Evolutionary conservation across 2,113 vertebrate genomes (phyloP).

Genomic region (Toxotes jaculatrix): DNA sequence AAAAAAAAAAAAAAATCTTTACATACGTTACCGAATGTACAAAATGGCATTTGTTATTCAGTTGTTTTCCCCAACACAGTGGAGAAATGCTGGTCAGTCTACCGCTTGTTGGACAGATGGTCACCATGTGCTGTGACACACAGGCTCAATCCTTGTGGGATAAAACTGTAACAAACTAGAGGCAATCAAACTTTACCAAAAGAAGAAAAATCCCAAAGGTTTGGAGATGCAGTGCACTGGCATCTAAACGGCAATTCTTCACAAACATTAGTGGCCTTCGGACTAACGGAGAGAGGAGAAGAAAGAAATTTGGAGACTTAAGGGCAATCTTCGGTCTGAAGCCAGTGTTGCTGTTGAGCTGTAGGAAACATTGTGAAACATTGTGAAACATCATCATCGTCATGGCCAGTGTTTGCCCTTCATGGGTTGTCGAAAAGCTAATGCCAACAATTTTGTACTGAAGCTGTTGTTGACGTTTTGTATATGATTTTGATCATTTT

Average conservation of each 20-base stretch:
- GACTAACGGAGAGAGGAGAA: not conserved
- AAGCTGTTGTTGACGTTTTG: constrained; percentile 1
- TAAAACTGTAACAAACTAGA: not conserved
- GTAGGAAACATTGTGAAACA: too few species aligned
- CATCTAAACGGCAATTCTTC: not conserved
- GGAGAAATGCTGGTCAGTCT: constrained; percentile 50
- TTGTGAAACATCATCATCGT: not conserved
- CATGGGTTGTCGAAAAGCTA: not conserved
- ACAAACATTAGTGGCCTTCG: constrained; percentile 22
- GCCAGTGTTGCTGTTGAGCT: not conserved
- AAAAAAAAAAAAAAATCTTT: constrained; percentile 12
- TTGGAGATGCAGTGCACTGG: not conserved
- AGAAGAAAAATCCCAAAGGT: constrained; percentile 1
- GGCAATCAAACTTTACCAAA: constrained; percentile 38
- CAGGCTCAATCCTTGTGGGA: not conserved
- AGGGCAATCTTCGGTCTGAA: not conserved
- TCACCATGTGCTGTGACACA: constrained; percentile 2
- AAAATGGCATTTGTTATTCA: constrained; percentile 27
- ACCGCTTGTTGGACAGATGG: constrained; percentile 33
- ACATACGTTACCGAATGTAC: constrained; percentile 58
- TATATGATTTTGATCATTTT: constrained; percentile 2
- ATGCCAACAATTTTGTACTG: constrained; percentile 23
- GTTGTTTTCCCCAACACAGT: constrained; percentile 18
- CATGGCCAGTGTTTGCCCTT: not conserved
- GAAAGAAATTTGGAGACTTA: not conserved